Percentiles rank a stretch among this genome's conserved stretches.
Evolutionary conservation across 2,888 invertebrate genomes (phyloP).

Genomic region (Macrosiphum euphorbiae): DNA sequence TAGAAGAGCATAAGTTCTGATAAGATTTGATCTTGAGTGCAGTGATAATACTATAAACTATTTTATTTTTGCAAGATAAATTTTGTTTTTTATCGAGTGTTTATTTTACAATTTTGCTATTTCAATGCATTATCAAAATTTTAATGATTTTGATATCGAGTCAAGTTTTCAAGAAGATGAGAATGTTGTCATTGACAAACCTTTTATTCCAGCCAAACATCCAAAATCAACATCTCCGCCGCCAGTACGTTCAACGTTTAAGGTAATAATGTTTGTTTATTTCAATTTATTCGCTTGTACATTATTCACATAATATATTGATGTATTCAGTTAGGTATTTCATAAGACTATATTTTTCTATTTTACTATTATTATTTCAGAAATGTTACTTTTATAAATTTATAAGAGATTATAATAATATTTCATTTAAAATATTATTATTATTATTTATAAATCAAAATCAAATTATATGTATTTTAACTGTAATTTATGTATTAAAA

Average conservation of each 20-base stretch:
- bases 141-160: constrained; percentile 62
- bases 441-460: background rate
- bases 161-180: constrained; percentile 63
- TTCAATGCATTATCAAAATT: constrained; percentile 57
- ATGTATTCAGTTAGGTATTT: constrained; percentile 5
- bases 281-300: background rate
- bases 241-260: constrained; percentile 41
- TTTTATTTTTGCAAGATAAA: background rate
- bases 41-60: constrained; percentile 18
- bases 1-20: constrained; percentile 39
- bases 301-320: background rate
- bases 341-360: background rate
- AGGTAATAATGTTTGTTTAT: constrained; percentile 48
- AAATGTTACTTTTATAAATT: background rate
- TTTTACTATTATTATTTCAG: constrained; percentile 1
- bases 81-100: constrained; percentile 31
- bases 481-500: background rate
- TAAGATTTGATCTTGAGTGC: constrained; percentile 46
- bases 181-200: constrained; percentile 55
- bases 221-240: constrained; percentile 48
- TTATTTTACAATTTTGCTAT: constrained; percentile 13
- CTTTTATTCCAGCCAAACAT: constrained; percentile 41
- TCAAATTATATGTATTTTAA: background rate
- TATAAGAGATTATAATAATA: background rate
- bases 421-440: background rate